Percentiles rank a stretch among this genome's conserved stretches.
Evolutionary conservation across 2,113 vertebrate genomes (phyloP).

Genomic region (Muntiacus reevesi): DNA sequence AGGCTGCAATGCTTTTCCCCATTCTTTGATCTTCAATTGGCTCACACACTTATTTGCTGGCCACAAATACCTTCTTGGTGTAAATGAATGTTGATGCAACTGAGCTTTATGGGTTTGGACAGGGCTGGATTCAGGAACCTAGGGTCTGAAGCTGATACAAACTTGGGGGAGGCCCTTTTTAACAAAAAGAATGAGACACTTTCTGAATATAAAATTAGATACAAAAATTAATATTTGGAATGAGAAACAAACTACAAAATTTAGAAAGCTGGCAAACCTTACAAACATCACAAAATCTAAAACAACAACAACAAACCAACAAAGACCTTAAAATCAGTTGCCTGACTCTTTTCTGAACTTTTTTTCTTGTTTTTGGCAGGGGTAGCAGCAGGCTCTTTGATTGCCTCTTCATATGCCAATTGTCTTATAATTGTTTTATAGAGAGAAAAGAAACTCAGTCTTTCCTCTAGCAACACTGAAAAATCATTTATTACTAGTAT

Average conservation of each 20-base stretch:
- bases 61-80: background rate
- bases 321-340: background rate
- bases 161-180: background rate
- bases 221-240: conserved; percentile 14
- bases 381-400: background rate
- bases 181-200: background rate
- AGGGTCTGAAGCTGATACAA: background rate
- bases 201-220: background rate
- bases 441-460: background rate
- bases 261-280: conserved; percentile 5
- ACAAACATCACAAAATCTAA: background rate
- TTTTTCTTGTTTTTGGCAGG: background rate
- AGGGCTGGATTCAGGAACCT: background rate
- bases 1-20: background rate
- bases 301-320: background rate
- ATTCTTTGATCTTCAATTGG: conserved; percentile 15
- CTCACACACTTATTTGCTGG: background rate
- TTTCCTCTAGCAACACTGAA: background rate
- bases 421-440: background rate
- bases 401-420: background rate
- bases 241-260: background rate
- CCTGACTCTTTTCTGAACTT: background rate
- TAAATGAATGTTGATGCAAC: background rate
- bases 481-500: background rate
- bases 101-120: conserved; percentile 9